These are phyloP conservation scores for Choloepus didactylus DNA, from an alignment of 2,797 vertebrate genomes.

Conservation along the genomic window DNA sequence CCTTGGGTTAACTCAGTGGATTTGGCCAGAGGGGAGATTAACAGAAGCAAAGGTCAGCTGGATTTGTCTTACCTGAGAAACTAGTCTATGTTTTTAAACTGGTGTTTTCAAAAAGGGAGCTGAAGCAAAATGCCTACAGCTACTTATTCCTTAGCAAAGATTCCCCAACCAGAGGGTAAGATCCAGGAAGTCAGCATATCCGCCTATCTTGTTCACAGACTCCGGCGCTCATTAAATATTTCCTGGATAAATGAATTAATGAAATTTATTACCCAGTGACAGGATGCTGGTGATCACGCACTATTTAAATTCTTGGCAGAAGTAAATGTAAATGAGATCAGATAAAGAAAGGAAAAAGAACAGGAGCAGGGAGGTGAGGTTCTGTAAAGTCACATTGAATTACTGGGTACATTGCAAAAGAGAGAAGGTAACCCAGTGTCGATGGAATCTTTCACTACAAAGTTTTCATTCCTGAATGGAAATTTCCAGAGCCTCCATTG, in stretches of 20 bases:
- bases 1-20: slow-evolving; percentile 27
- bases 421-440: neutral
- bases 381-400: neutral
- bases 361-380: neutral
- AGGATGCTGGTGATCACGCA: accelerated
- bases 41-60: slow-evolving; percentile 50
- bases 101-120: slow-evolving; percentile 21
- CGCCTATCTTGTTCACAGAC: neutral
- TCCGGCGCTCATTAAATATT: neutral
- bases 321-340: neutral
- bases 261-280: neutral
- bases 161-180: neutral
- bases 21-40: slow-evolving; percentile 56
- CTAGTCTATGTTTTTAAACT: neutral
- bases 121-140: neutral
- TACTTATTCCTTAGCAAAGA: slow-evolving; percentile 41
- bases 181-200: neutral
- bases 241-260: slow-evolving; percentile 19
- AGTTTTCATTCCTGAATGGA: slow-evolving; percentile 30
- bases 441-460: slow-evolving; percentile 27
- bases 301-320: slow-evolving; percentile 28
- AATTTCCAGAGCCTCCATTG: neutral
- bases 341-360: neutral
- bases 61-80: slow-evolving; percentile 58
- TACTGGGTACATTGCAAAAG: neutral